phyloP scores from a whole-genome alignment of 2,888 invertebrate genomes.

The Anarsia innoxiella region DNA sequence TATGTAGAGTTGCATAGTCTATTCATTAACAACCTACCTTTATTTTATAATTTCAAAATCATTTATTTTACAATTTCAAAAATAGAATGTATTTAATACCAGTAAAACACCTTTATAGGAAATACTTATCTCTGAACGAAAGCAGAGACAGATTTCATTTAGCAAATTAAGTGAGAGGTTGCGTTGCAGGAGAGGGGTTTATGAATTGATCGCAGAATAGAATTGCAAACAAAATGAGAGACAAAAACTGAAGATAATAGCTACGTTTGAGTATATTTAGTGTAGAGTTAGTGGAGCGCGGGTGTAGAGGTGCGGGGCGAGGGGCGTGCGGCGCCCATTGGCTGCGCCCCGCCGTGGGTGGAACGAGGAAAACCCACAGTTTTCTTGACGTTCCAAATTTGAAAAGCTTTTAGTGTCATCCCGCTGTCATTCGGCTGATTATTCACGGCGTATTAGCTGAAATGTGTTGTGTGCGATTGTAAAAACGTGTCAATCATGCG shows the following conservation, averaged over 20 bases:
- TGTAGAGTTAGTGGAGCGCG: slow-evolving; percentile 28
- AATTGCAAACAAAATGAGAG: slow-evolving; percentile 12
- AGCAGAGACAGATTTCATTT: too few species aligned
- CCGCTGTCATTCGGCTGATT: slow-evolving; percentile 51
- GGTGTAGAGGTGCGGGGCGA: slow-evolving; percentile 30
- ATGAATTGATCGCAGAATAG: too few species aligned
- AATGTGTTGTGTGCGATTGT: slow-evolving; percentile 35
- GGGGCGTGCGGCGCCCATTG: slow-evolving; percentile 49
- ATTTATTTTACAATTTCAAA: too few species aligned
- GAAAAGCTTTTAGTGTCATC: slow-evolving; percentile 69
- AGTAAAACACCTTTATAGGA: too few species aligned
- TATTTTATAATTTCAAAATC: too few species aligned
- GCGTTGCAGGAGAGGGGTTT: too few species aligned
- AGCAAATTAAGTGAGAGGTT: too few species aligned
- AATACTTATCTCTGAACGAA: too few species aligned
- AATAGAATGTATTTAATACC: too few species aligned
- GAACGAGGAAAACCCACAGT: slow-evolving; percentile 55
- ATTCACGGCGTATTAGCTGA: slow-evolving; percentile 28
- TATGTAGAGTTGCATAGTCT: too few species aligned
- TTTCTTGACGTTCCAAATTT: slow-evolving; percentile 50
- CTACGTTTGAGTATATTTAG: too few species aligned
- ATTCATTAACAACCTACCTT: too few species aligned
- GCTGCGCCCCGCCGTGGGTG: slow-evolving; percentile 63
- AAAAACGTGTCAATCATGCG: slow-evolving; percentile 34
- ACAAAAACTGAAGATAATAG: slow-evolving; percentile 16